Conservation (phyloP, 2,888 invertebrate genomes). For the Dione vanillae region DNA sequence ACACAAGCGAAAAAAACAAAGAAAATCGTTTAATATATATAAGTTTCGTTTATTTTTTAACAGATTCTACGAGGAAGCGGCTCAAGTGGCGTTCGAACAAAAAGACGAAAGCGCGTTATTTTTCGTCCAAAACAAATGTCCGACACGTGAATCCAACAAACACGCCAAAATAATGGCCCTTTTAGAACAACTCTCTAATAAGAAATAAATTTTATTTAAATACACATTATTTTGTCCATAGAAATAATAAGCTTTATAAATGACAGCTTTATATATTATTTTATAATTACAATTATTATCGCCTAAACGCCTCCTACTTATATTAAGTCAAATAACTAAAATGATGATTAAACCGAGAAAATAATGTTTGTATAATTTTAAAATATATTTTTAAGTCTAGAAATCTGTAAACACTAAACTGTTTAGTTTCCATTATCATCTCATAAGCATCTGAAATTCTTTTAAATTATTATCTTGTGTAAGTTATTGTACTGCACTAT, state of each 20-base stretch:
- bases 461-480: neutral
- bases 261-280: neutral
- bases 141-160: slow-evolving; percentile 60
- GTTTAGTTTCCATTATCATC: too few species aligned
- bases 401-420: too few species aligned
- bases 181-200: slow-evolving; percentile 64
- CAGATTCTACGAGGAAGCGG: slow-evolving; percentile 91
- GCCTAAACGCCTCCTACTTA: too few species aligned
- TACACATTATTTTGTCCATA: neutral
- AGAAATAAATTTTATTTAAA: slow-evolving; percentile 29
- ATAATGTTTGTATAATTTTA: neutral
- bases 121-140: slow-evolving; percentile 87
- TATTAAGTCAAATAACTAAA: too few species aligned
- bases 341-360: too few species aligned
- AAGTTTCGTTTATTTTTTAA: too few species aligned
- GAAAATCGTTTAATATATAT: neutral
- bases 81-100: slow-evolving; percentile 90
- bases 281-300: neutral
- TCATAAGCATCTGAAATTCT: too few species aligned
- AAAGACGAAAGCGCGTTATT: slow-evolving; percentile 88
- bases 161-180: slow-evolving; percentile 66
- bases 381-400: neutral
- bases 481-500: neutral
- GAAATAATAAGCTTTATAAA: neutral
- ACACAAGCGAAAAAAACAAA: neutral